Percentiles rank a stretch among this genome's conserved stretches.
Evolutionary conservation across 2,797 vertebrate species (phyloP).

Genomic region (Octomys mimax): DNA sequence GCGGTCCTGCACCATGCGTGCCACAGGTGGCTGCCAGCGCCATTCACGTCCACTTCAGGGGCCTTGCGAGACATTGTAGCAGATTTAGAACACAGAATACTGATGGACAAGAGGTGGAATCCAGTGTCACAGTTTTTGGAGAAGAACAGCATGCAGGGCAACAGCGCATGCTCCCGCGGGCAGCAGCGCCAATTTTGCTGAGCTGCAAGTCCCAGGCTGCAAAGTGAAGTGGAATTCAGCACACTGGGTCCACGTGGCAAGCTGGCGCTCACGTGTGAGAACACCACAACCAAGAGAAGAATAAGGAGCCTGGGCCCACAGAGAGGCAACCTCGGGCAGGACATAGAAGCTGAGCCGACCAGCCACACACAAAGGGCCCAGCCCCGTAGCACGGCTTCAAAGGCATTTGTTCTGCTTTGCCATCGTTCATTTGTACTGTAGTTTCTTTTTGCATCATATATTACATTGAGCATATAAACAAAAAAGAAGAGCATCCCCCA

Average conservation of each 20-base stretch:
- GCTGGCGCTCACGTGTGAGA: fast-evolving
- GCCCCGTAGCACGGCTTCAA: too few species aligned
- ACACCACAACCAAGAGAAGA: fast-evolving
- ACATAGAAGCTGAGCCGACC: fast-evolving
- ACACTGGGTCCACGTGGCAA: background rate
- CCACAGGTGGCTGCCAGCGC: background rate
- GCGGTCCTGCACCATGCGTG: background rate
- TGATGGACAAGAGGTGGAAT: fast-evolving
- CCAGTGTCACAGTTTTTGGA: fast-evolving
- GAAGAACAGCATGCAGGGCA: background rate
- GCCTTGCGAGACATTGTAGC: fast-evolving
- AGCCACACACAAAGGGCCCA: too few species aligned
- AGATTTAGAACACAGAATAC: background rate
- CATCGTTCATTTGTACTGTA: fast-evolving
- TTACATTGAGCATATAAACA: background rate
- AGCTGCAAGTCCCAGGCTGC: background rate
- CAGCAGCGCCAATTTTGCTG: fast-evolving
- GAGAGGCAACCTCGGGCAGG: fast-evolving
- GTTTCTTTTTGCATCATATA: background rate
- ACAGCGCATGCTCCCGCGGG: background rate
- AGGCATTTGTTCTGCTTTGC: background rate
- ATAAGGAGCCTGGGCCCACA: fast-evolving
- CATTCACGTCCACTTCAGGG: too few species aligned
- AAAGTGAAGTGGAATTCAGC: fast-evolving
- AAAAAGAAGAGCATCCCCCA: background rate